These are phyloP conservation scores for Psilopsiagon aurifrons DNA, from an alignment of 2,113 vertebrate species.

Conservation along the genomic window DNA sequence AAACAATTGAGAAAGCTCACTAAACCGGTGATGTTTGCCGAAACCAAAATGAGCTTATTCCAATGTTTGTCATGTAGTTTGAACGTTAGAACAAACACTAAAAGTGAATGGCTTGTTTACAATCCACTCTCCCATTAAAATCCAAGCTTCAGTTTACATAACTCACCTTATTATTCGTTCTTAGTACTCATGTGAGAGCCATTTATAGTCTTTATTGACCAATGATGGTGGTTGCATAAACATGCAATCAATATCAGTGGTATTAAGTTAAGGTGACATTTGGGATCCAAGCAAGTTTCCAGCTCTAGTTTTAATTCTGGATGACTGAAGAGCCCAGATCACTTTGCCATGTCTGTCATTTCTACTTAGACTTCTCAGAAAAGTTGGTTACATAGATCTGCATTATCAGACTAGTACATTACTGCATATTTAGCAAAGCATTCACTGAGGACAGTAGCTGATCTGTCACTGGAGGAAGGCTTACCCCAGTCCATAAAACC, in stretches of 20 bases:
- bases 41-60: slow-evolving; percentile 7
- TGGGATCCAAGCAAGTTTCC: neutral
- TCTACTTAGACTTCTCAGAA: neutral
- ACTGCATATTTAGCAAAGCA: neutral
- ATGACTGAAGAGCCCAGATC: neutral
- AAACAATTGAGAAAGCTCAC: neutral
- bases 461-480: neutral
- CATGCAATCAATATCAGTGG: neutral
- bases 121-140: slow-evolving; percentile 19
- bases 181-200: neutral
- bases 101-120: neutral
- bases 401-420: neutral
- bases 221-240: neutral
- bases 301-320: neutral
- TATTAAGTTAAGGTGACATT: neutral
- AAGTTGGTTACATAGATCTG: neutral
- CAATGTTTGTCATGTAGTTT: neutral
- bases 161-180: neutral
- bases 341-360: neutral
- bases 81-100: neutral
- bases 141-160: neutral
- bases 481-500: neutral
- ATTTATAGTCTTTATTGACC: slow-evolving; percentile 19
- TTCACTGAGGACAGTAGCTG: neutral
- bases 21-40: neutral